Evolutionary conservation across 2,888 invertebrate genomes (phyloP).

Genomic region (Heliothis peltigera): DNA sequence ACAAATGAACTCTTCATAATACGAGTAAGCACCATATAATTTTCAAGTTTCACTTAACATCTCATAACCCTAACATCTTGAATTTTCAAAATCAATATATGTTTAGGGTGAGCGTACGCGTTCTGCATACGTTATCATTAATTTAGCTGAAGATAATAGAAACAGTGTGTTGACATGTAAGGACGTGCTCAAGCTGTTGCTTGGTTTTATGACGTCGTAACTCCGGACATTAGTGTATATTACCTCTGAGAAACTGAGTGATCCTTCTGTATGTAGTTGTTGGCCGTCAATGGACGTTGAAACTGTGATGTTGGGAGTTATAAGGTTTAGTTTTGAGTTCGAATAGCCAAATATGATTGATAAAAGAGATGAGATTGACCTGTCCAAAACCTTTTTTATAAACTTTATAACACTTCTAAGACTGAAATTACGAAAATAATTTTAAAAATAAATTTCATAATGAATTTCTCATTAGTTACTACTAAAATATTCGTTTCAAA

Average conservation of each 20-base stretch:
- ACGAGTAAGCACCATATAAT: no score
- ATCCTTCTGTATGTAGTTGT: constrained; percentile 28
- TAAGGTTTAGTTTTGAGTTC: constrained; percentile 12
- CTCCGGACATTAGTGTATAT: constrained; percentile 54
- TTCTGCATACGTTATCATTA: constrained; percentile 52
- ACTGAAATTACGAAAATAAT: no score
- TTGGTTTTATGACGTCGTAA: constrained; percentile 51
- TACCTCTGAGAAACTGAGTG: constrained; percentile 20
- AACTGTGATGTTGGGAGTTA: background rate
- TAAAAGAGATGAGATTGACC: no score
- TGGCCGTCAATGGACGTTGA: constrained; percentile 1
- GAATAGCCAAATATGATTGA: no score
- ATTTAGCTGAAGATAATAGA: constrained; percentile 49
- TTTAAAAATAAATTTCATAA: no score
- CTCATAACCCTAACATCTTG: constrained; percentile 3
- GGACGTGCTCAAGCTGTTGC: constrained; percentile 52
- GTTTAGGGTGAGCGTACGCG: constrained; percentile 25
- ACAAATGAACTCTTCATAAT: no score
- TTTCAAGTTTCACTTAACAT: no score
- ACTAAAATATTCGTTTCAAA: no score
- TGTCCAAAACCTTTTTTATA: no score
- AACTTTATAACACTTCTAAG: no score
- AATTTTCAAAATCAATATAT: constrained; percentile 44
- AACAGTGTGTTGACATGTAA: constrained; percentile 48
- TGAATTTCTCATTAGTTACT: no score